phyloP scores from a whole-genome alignment of 2,113 vertebrate species.

The Phaethornis superciliosus region DNA sequence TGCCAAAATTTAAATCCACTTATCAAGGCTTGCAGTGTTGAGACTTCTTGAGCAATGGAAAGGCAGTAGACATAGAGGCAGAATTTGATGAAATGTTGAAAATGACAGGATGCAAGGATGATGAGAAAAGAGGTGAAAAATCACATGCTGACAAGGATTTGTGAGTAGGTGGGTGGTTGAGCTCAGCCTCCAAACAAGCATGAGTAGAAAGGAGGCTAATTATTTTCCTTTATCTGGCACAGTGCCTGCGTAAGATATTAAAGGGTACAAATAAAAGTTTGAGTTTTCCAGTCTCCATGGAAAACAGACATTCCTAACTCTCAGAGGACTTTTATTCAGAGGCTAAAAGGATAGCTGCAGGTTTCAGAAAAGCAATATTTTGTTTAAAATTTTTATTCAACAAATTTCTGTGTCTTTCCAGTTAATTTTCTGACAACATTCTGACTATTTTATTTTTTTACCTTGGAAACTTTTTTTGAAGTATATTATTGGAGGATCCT shows the following conservation, averaged over 20 bases:
- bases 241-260: not conserved
- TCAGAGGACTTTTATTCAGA: not conserved
- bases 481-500: not conserved
- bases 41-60: not conserved
- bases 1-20: conserved; percentile 9
- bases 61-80: not conserved
- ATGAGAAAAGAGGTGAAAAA: conserved; percentile 5
- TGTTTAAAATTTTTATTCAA: not conserved
- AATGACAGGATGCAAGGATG: not conserved
- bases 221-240: not conserved
- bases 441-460: not conserved
- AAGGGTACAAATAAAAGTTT: not conserved
- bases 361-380: not conserved
- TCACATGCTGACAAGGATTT: not conserved
- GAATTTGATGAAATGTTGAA: not conserved
- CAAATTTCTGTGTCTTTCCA: not conserved
- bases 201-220: not conserved
- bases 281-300: not conserved
- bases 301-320: not conserved
- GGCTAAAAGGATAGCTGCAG: not conserved
- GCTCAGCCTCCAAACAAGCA: conserved; percentile 10
- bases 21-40: not conserved
- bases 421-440: not conserved
- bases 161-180: not conserved
- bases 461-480: not conserved